A percentile compares a stretch with the other conserved stretches of the same genome.
Conservation (phyloP, 2,113 vertebrate species). For the Campylomormyrus tamandua region DNA sequence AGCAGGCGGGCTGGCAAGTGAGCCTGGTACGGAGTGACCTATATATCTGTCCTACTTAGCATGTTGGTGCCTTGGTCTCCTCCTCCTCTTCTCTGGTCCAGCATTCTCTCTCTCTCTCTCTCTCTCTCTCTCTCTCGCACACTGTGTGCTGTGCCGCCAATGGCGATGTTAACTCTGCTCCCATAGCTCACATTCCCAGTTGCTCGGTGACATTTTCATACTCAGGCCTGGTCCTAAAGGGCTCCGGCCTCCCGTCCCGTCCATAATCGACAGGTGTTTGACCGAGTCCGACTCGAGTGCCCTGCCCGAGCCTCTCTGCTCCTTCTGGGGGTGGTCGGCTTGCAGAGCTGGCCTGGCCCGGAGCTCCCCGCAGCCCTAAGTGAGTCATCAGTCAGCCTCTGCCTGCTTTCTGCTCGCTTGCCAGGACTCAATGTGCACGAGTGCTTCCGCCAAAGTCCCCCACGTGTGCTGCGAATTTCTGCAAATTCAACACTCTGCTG, state of each 20-base stretch:
- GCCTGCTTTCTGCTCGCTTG: background rate
- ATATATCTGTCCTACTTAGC: constrained; percentile 49
- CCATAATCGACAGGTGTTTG: background rate
- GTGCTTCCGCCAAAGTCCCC: background rate
- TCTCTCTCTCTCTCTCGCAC: background rate
- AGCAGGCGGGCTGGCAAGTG: constrained; percentile 38
- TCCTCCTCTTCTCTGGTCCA: background rate
- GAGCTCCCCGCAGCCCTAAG: background rate
- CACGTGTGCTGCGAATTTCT: background rate
- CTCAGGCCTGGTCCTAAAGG: background rate
- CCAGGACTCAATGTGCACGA: background rate
- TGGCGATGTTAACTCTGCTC: background rate
- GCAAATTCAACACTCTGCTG: background rate
- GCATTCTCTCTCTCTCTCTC: background rate
- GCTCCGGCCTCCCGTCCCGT: background rate
- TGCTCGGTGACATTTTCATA: background rate
- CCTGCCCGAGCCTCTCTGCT: background rate
- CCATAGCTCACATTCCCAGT: background rate
- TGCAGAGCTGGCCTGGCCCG: background rate
- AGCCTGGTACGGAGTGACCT: constrained; percentile 47
- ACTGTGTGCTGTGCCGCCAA: background rate
- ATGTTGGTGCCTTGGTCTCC: constrained; percentile 26
- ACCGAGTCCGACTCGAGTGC: background rate
- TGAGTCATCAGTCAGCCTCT: background rate
- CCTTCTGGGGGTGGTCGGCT: background rate